Evolutionary conservation across 2,888 invertebrate species (phyloP), one percentile per base, ranked within the genome.

Genomic region (Dynastes grantii): DNA sequence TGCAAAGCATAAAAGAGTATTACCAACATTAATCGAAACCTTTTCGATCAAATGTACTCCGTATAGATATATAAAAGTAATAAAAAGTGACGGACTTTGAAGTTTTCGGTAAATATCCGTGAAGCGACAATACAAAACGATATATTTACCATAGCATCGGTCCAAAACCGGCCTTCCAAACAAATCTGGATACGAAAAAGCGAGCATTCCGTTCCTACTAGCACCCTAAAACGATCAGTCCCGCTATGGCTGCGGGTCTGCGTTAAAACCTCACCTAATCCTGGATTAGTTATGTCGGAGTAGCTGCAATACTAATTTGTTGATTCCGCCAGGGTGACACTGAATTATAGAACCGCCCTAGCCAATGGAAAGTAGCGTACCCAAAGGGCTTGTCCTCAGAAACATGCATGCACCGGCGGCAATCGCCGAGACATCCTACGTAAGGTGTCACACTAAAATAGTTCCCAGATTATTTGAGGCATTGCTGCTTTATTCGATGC

Each of bases 241-340:
- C 84, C 85, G 84, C 86, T 86, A 85, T 86, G 84, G 85, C 86
- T 87, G 87, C 84, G 86, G 85, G 86, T 86, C 86, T 85, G 85
- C 85, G 85, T 85, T 88, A 87, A 87, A 88, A 86, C 87, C 86
- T 82, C 84, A 86, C 86, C 85, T 89, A 88, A 89, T 89, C 88
- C 87, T 68, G 86, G 89, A 88, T 89, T 89, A 89, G 86, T 87
- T 85, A 87, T 88, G 89, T 89, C 86, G 87, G 87, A 87, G 86
- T 87, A 88, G 87, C 87, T 87, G 87, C 88, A 88, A 88, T 88
- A 89, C 88, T 88, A 89, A 89, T 89, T 89, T 88, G 89, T 88
- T 89, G 89, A 88, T 89, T 89, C 88, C 87, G 84, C 86, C 85
- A 86, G 85, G 86, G 86, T 86, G 89, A 89, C 89, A 88, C 85